Evolutionary conservation across 2,888 invertebrate genomes (phyloP), one percentile per base, ranked within the genome.

Genomic region (Galeopsomyia nigrocyanea): DNA sequence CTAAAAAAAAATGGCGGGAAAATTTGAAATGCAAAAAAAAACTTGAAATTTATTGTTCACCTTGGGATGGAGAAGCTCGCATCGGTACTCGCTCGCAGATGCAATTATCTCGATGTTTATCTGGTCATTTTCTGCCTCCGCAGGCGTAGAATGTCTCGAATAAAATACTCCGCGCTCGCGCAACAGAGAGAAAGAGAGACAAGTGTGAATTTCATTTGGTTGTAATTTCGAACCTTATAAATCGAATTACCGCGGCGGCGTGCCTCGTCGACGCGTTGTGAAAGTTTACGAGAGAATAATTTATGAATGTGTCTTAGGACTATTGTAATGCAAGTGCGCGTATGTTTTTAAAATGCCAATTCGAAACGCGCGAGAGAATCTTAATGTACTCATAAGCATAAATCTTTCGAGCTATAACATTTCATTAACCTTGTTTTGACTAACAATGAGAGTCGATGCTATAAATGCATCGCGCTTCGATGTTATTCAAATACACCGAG

Each of bases 81-180:
- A 61, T 62, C 51, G 49, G 62, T 39, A 61, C 61, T 61, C 39
- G 22, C 61, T 61, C 39, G 22, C 17, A 56, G 56, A 68, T 49
- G 68, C 56, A 56, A 68, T 68, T 68, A 68, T 68, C 62, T 68
- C 21, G 7, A 56, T 62, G 56, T 62, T 62, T 60, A 68, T 49
- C 31, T 51, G 62, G 16, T 68, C 67, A 62, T 49, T 62, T 49
- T 68, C 56, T 49, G 21, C 51, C 39, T 60, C 51, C 17, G 57
- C 22, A 57, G 31, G 58, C 16, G 51, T 39, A 26, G 26, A 3
- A 17, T 26, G 21, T 57, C 31, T 60, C 51, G 49, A n/a, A 55
- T 57, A 49, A 57, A 66, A 31, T 46, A 14, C 21, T 7, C 6
- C 6, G 39, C 39, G 10, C 14, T 26, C 26, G 26, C 26, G 5